These are phyloP conservation scores for Theocolax elegans DNA, from an alignment of 1,140 invertebrate species.

Conservation along the genomic window DNA sequence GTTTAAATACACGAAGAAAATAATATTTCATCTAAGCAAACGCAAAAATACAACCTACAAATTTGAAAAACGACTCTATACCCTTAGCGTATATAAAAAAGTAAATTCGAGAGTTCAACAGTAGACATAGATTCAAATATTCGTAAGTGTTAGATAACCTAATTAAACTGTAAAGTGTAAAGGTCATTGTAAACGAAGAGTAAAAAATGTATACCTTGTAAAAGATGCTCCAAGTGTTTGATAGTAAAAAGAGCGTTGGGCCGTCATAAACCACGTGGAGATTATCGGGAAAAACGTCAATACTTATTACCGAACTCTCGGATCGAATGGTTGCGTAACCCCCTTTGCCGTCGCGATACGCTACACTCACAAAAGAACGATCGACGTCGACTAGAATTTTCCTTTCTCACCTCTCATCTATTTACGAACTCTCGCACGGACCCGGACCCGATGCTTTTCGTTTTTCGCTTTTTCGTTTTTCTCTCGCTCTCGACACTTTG, in stretches of 20 bases:
- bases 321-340: slow-evolving; percentile 40
- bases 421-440: neutral
- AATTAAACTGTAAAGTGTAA: no score
- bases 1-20: no score
- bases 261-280: slow-evolving; percentile 50
- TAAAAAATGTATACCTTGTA: no score
- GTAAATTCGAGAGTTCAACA: no score
- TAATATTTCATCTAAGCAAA: no score
- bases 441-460: slow-evolving; percentile 19
- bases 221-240: no score
- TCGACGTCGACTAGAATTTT: slow-evolving; percentile 30
- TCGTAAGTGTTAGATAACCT: no score
- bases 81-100: no score
- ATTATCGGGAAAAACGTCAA: slow-evolving; percentile 64
- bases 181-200: no score
- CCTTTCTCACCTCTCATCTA: slow-evolving; percentile 9
- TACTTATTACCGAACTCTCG: slow-evolving; percentile 55
- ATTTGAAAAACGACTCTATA: no score
- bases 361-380: slow-evolving; percentile 23
- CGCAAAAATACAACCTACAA: no score
- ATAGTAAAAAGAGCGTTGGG: neutral
- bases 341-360: slow-evolving; percentile 19
- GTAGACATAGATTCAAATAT: no score
- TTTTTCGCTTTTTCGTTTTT: slow-evolving; percentile 1
- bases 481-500: neutral